Conservation (phyloP, 2,113 vertebrate species). For the Anguilla japonica region DNA sequence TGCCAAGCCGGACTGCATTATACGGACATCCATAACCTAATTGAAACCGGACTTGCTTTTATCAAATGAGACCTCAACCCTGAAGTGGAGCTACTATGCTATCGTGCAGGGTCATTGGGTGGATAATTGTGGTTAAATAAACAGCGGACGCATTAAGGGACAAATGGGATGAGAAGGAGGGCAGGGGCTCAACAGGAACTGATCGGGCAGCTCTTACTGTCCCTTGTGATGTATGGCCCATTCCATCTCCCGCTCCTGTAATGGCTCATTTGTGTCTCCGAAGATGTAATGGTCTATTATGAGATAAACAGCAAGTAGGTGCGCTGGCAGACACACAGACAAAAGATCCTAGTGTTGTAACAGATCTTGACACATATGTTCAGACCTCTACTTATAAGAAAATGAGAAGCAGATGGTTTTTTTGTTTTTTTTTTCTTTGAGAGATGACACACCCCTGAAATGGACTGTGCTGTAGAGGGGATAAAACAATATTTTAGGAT, state of each 20-base stretch:
- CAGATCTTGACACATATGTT: conserved; percentile 16
- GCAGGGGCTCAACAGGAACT: conserved; percentile 22
- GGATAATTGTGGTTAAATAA: conserved; percentile 33
- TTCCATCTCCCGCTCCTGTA: conserved; percentile 23
- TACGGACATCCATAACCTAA: conserved; percentile 24
- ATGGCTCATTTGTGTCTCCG: conserved; percentile 37
- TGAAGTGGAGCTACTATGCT: conserved; percentile 21
- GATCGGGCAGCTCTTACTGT: conserved; percentile 35
- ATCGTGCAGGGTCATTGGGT: conserved; percentile 12
- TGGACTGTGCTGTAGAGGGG: not conserved
- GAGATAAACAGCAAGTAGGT: conserved; percentile 28
- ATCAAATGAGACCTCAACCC: conserved; percentile 28
- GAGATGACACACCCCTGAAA: not conserved
- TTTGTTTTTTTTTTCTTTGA: not conserved
- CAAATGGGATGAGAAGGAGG: conserved; percentile 18
- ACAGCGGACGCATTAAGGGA: conserved; percentile 29
- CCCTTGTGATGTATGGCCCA: conserved; percentile 12
- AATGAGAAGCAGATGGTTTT: not conserved
- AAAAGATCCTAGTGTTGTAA: not conserved
- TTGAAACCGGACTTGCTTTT: conserved; percentile 25
- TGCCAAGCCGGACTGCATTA: conserved; percentile 23
- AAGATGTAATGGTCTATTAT: conserved; percentile 37
- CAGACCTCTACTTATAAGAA: not conserved
- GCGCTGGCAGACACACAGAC: not conserved
- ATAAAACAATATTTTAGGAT: not conserved